phyloP scores from a whole-genome alignment of 2,888 invertebrate species.

The Buathra laborator region DNA sequence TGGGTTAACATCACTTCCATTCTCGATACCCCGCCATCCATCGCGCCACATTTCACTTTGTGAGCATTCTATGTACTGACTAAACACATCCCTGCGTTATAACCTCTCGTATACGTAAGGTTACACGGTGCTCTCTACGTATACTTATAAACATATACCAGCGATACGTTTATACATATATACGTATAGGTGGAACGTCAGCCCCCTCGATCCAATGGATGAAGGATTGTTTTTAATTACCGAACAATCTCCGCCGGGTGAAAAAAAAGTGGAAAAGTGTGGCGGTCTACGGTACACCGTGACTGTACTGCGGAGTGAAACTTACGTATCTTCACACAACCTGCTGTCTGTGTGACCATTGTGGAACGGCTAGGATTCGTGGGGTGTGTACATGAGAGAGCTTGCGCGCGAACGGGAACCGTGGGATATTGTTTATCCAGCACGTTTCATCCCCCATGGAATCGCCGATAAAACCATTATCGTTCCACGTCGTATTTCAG shows the following conservation, averaged over 20 bases:
- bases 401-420: slow-evolving; percentile 53
- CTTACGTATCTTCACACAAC: slow-evolving; percentile 24
- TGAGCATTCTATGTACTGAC: not conserved
- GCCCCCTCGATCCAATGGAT: slow-evolving; percentile 67
- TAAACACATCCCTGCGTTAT: slow-evolving; percentile 3
- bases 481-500: slow-evolving; percentile 72
- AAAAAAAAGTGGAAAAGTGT: slow-evolving; percentile 28
- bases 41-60: slow-evolving; percentile 13
- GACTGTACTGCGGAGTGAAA: slow-evolving; percentile 25
- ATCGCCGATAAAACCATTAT: slow-evolving; percentile 76
- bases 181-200: not conserved
- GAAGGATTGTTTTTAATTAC: slow-evolving; percentile 77
- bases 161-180: not conserved
- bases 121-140: not conserved
- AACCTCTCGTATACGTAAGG: not conserved
- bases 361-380: slow-evolving; percentile 43
- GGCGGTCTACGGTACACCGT: slow-evolving; percentile 28
- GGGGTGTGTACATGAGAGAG: slow-evolving; percentile 10
- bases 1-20: slow-evolving; percentile 34
- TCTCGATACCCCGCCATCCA: slow-evolving; percentile 28
- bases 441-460: slow-evolving; percentile 71
- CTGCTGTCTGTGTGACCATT: not conserved
- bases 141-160: slow-evolving; percentile 2
- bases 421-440: slow-evolving; percentile 72
- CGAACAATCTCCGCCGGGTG: slow-evolving; percentile 65